Base-by-base conservation (phyloP, 1,140 invertebrate species). In the Cotesia glomerata region DNA sequence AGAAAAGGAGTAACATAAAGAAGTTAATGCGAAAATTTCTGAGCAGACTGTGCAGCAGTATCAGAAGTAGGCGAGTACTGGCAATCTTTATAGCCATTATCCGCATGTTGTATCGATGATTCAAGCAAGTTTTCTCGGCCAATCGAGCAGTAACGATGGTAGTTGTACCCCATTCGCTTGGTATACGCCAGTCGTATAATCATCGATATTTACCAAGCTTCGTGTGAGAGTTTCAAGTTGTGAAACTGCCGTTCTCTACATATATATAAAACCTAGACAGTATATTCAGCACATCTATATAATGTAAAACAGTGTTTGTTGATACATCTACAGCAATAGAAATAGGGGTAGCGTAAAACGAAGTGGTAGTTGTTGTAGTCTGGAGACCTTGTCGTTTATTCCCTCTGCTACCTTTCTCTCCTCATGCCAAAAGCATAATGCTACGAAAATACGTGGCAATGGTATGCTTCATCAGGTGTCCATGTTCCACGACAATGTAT, bases 1-100 rank as follows among this genome's bases (percentile, higher is more conserved):
- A 35, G 34, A 13, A 62, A 62, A 62, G 35, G 14, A 36, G 14
- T n/a, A 39, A n/a, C 14, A 68, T 58, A 68, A 68, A 68, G 32
- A 68, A 68, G 32, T 58, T 59, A 68, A 68, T 68, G 56, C 5
- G 64, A 72, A 72, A 72, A 72, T 72, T 45, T 72, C 54, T 11
- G 36, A 72, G 39, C 71, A 72, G 54, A 59, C 64, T 64, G 71
- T 67, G 71, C 64, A 45, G 39, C 39, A 45, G 11, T 9, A 45
- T 63, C 64, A 45, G 39, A 7, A 45, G 11, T 9, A 45, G 8
- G 39, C 7, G 39, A 9, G 39, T 45, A 45, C 7, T 45, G 11
- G 39, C 39, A 72, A 72, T 72, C 54, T 72, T 72, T 72, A 72
- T 72, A 67, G 71, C 71, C 61, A 67, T 72, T 72, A 72, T 72